Evolutionary conservation across 2,797 vertebrate species (phyloP), one percentile per base, ranked within the genome.

Genomic region (Pitangus sulphuratus): DNA sequence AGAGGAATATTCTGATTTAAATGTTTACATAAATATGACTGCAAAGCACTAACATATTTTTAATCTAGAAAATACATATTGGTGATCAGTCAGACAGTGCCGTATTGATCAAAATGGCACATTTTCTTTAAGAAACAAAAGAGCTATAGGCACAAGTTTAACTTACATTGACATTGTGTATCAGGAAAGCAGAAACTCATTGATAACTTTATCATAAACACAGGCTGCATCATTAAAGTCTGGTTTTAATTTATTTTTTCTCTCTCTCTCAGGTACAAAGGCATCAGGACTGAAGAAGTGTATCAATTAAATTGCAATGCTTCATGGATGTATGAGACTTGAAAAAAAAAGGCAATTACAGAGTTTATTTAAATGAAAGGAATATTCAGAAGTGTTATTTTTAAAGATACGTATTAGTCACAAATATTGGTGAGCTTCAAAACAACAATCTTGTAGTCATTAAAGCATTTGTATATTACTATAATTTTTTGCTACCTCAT

Each of bases 221-320:
- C 6, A 1, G 5, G 11, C 37, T 62, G 3, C 8, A 4, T 57
- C 18, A 30, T 26, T 89, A 19, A 69, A 45, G 6, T 56, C 4
- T 87, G 37, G 6, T 64, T 66, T 74, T 90, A 31, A 62, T 25
- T 65, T 66, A 40, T 42, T 75, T 81, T 90, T 11, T 18, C 50
- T 75, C 42, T 84, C 26, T 50, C 31, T 70, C 33, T 44, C 93
- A 97, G 96, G 89, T 84, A 69, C 94, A 82, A 84, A 92, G 78
- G 76, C 85, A 14, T 69, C 68, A 3, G 16, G 57, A 66, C 25
- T 96, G 94, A 97, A 96, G 87, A 81, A 56, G 14, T 47, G 5
- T 64, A 20, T 61, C 81, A 30, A 22, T 60, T 65, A 20, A 53
- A 3, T 22, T 70, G 42, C 39, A 76, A 2, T 69, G 70, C 75